phyloP scores from a whole-genome alignment of 1,140 invertebrate genomes.

The Brachionus sp. region DNA sequence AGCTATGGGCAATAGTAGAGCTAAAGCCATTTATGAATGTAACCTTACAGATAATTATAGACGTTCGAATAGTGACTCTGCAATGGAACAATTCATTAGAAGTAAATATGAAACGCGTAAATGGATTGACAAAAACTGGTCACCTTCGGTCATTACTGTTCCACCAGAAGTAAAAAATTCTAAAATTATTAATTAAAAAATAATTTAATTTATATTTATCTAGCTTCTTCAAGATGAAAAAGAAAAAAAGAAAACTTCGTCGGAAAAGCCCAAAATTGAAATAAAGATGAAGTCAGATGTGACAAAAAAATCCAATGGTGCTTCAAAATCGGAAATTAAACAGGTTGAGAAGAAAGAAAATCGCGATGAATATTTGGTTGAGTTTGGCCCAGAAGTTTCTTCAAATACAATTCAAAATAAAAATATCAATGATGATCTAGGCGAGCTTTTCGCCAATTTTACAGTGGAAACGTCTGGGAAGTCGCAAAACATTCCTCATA shows the following conservation, averaged over 20 bases:
- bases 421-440: not conserved
- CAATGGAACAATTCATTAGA: conserved; percentile 87
- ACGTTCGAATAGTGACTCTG: conserved; percentile 86
- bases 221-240: conserved; percentile 5
- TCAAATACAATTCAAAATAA: not conserved
- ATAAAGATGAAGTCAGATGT: not conserved
- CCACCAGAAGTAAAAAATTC: not conserved
- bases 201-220: not conserved
- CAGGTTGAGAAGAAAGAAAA: not conserved
- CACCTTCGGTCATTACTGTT: not conserved
- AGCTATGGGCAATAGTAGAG: conserved; percentile 95
- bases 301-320: not conserved
- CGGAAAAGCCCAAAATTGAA: conserved; percentile 18
- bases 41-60: conserved; percentile 90
- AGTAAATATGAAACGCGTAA: conserved; percentile 98
- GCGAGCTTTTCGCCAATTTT: not conserved
- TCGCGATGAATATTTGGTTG: not conserved
- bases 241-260: not conserved
- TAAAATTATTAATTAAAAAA: no score
- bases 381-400: not conserved
- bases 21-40: conserved; percentile 92
- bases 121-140: conserved; percentile 81
- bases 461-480: not conserved
- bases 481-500: not conserved
- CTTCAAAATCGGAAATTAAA: not conserved